Evolutionary conservation across 2,113 vertebrate genomes (phyloP), one percentile per base, ranked within the genome.

Genomic region (Cyrtonyx montezumae): DNA sequence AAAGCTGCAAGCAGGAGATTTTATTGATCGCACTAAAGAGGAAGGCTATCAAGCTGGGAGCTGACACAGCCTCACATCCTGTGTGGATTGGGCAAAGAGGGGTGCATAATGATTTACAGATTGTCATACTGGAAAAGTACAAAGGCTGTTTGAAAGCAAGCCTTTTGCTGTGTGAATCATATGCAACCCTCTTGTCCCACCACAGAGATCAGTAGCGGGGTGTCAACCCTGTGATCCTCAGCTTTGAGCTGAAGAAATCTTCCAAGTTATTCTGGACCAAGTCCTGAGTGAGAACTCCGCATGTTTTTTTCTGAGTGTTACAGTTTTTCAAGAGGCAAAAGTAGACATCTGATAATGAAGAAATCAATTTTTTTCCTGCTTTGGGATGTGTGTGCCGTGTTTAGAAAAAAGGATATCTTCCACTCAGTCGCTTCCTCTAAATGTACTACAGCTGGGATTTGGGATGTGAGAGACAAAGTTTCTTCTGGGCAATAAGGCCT

Each of bases 81-180:
- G 80, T 93, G 91, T 79, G 92, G 91, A 92, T 9, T 89, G 87
- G 87, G 87, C 74, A 84, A 93, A 96, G 70, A 78, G 74, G 74
- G 62, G 32, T 89, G 84, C 84, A n/a, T 96, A 96, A 96, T 92
- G 92, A 91, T 81, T 96, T 96, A 77, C 94, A 94, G 94, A 95
- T 92, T 93, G 70, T 43, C 0, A 1, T 42, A 46, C 78, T 69
- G 67, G 40, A 78, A 45, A 94, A 96, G 80, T 87, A 96, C 88
- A 96, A 96, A 96, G 88, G 62, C 88, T 84, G 63, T 87, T 94
- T 88, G 81, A 91, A 90, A 92, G 78, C 49, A 74, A 74, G 21
- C 90, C 74, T 17, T 85, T 74, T 87, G 80, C 69, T 75, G 30
- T 65, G 83, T 92, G 94, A 96, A 94, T 91, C 92, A 88, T 22